These are phyloP conservation scores for Drosophila funebris DNA, from an alignment of 1,140 invertebrate genomes.

Conservation along the genomic window DNA sequence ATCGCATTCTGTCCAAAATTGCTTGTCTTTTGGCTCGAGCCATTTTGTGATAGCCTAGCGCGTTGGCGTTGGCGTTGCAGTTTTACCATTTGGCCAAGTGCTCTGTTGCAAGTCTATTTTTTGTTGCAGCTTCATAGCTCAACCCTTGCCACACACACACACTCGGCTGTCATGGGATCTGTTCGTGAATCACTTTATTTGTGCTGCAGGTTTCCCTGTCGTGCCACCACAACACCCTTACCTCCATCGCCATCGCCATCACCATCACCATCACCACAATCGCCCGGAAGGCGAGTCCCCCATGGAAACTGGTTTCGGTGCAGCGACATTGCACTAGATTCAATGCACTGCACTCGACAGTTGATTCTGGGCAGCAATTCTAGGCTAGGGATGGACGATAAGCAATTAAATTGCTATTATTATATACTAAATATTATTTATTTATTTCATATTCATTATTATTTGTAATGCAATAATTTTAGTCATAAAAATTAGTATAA, in stretches of 20 bases:
- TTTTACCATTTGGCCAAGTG: slow-evolving; percentile 38
- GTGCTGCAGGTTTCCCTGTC: slow-evolving; percentile 57
- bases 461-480: slow-evolving; percentile 1
- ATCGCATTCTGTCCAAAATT: slow-evolving; percentile 53
- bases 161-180: slow-evolving; percentile 44
- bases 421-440: neutral
- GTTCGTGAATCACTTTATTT: slow-evolving; percentile 76
- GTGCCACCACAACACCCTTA: slow-evolving; percentile 32
- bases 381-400: slow-evolving; percentile 54
- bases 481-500: neutral
- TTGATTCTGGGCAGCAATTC: slow-evolving; percentile 38
- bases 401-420: neutral
- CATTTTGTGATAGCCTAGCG: slow-evolving; percentile 30
- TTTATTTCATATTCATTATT: neutral
- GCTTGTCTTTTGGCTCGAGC: slow-evolving; percentile 39
- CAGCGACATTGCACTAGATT: slow-evolving; percentile 81
- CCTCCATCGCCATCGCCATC: neutral
- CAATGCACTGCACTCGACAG: slow-evolving; percentile 50
- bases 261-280: slow-evolving; percentile 2
- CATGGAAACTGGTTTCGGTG: slow-evolving; percentile 67
- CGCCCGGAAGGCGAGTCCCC: slow-evolving; percentile 66
- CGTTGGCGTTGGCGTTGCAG: slow-evolving; percentile 57
- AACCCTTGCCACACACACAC: slow-evolving; percentile 40
- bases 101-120: slow-evolving; percentile 13
- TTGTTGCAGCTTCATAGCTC: no score